A percentile compares a stretch with the other conserved stretches of the same genome.
Evolutionary conservation across 2,113 vertebrate genomes (phyloP).

Genomic region (Vulpes ferrilata): DNA sequence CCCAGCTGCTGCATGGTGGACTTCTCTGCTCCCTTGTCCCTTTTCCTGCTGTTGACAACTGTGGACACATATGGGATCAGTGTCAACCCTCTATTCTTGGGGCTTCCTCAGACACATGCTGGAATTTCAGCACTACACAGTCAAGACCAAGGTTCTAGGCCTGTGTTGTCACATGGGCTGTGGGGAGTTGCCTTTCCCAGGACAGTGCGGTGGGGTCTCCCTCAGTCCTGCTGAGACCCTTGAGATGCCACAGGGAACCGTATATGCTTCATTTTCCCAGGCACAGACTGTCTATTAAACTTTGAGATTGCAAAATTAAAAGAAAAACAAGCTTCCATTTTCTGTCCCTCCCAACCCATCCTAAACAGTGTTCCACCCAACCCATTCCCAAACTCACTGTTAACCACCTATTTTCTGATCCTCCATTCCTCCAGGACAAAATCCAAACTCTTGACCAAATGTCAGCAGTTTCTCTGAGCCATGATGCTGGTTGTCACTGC

Average conservation of each 20-base stretch:
- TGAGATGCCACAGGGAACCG: fast-evolving
- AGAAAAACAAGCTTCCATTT: background rate
- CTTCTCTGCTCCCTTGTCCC: too few species aligned
- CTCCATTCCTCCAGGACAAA: background rate
- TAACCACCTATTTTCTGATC: background rate
- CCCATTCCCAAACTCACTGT: background rate
- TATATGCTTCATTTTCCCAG: fast-evolving
- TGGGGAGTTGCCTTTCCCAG: fast-evolving
- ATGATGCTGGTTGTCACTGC: background rate
- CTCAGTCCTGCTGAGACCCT: too few species aligned
- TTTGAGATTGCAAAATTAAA: background rate
- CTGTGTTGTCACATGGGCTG: fast-evolving
- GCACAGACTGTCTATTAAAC: background rate
- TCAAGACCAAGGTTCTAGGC: background rate
- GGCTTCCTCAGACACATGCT: background rate
- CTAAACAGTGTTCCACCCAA: background rate
- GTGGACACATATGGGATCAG: fast-evolving
- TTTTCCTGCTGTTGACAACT: background rate
- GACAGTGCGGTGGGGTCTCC: fast-evolving
- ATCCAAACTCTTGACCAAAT: background rate
- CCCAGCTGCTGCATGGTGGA: fast-evolving
- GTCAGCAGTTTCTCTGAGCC: background rate
- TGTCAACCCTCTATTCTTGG: background rate
- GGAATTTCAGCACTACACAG: background rate
- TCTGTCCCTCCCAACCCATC: background rate